Percentiles rank a stretch among this genome's conserved stretches.
These are phyloP conservation scores for Gallinago solitaria DNA, from an alignment of 2,797 vertebrate species.

Conservation along the genomic window DNA sequence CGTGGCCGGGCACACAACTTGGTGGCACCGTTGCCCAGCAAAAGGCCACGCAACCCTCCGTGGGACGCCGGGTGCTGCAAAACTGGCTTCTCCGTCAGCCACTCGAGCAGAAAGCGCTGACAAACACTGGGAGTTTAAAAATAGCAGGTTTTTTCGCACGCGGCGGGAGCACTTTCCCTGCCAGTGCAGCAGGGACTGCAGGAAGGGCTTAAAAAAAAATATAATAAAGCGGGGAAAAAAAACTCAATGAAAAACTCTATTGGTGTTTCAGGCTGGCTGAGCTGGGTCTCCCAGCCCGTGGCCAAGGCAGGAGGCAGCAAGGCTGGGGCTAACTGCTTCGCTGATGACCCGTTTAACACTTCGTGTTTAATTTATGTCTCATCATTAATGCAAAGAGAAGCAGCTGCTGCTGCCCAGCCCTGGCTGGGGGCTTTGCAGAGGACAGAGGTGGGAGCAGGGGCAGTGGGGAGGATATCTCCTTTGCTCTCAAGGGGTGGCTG, in stretches of 20 bases:
- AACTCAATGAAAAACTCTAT: neutral
- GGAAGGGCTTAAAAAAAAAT: neutral
- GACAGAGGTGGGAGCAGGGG: neutral
- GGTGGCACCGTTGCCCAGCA: neutral
- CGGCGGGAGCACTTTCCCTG: neutral
- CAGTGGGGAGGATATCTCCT: accelerated
- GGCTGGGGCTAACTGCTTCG: neutral
- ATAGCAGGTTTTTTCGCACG: neutral
- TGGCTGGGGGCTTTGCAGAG: neutral
- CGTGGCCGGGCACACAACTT: neutral
- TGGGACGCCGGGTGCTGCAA: neutral
- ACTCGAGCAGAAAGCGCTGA: constrained; percentile 10
- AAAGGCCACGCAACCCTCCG: neutral
- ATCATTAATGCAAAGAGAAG: neutral
- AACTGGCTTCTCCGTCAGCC: neutral
- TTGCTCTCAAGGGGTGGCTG: accelerated
- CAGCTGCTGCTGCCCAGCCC: neutral
- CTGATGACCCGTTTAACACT: neutral
- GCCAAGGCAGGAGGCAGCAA: neutral
- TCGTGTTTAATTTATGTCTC: neutral
- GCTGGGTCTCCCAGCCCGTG: neutral
- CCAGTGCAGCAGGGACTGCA: constrained; percentile 1
- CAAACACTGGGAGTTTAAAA: constrained; percentile 40
- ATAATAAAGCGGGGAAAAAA: neutral
- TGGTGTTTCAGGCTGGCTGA: neutral